A percentile compares a stretch with the other conserved stretches of the same genome.
Conservation (phyloP, 2,113 vertebrate species). For the Callospermophilus lateralis region DNA sequence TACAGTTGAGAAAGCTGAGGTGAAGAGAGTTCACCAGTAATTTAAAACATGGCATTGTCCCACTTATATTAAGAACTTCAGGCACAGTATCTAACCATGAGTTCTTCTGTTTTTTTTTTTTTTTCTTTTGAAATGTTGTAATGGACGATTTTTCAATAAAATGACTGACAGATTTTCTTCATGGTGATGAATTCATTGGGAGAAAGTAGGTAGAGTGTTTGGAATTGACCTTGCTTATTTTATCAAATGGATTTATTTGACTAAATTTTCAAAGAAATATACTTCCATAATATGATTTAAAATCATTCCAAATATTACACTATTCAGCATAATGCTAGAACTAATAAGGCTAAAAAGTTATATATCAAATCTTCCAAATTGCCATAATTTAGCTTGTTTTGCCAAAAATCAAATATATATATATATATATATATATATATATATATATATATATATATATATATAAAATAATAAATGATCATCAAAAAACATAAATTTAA, state of each 20-base stretch:
- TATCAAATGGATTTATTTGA: neutral
- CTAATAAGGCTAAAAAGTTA: neutral
- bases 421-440: no score
- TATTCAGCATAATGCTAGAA: neutral
- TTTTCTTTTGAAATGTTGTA: neutral
- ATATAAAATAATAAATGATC: no score
- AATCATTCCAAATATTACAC: neutral
- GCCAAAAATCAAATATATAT: neutral
- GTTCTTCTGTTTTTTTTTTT: neutral
- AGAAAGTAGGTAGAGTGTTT: neutral
- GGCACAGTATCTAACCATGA: accelerated
- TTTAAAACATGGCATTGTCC: neutral
- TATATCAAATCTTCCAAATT: neutral
- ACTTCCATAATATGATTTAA: slow-evolving; percentile 35
- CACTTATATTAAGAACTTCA: neutral
- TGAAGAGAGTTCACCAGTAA: neutral
- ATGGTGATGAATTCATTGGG: neutral
- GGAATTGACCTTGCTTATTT: neutral
- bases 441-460: no score
- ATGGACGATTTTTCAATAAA: neutral
- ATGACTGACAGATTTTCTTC: neutral
- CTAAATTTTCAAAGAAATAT: neutral
- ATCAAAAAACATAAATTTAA: no score
- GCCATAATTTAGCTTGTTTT: neutral
- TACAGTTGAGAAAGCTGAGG: neutral